phyloP scores from a whole-genome alignment of 2,797 vertebrate species.

The Paramormyrops hopkinsi region DNA sequence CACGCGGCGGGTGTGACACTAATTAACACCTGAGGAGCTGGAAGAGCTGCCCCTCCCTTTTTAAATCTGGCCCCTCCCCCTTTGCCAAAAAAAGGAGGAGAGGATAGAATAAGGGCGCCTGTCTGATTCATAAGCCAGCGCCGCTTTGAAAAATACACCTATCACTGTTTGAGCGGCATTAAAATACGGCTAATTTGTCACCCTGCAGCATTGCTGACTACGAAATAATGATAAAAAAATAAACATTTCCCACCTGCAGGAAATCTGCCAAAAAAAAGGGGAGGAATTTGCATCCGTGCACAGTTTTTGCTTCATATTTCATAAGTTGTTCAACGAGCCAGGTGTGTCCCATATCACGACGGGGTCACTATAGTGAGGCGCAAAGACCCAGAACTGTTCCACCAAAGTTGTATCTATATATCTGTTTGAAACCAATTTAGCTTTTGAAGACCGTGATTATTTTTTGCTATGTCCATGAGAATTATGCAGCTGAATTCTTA shows the following conservation, averaged over 20 bases:
- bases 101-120: background rate
- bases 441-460: background rate
- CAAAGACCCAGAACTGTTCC: background rate
- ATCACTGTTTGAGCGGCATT: background rate
- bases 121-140: background rate
- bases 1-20: background rate
- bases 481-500: background rate
- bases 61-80: background rate
- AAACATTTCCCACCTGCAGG: background rate
- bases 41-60: background rate
- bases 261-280: background rate
- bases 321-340: background rate
- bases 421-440: background rate
- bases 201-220: background rate
- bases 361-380: background rate
- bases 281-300: background rate
- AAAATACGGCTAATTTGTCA: constrained; percentile 6
- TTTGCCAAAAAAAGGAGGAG: background rate
- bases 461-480: background rate
- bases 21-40: background rate
- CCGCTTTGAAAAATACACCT: background rate
- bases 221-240: background rate
- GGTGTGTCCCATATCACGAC: background rate
- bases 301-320: constrained; percentile 8
- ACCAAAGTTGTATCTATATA: background rate